These are phyloP conservation scores for Austrolebias charrua DNA, from an alignment of 2,797 vertebrate species.

Conservation along the genomic window DNA sequence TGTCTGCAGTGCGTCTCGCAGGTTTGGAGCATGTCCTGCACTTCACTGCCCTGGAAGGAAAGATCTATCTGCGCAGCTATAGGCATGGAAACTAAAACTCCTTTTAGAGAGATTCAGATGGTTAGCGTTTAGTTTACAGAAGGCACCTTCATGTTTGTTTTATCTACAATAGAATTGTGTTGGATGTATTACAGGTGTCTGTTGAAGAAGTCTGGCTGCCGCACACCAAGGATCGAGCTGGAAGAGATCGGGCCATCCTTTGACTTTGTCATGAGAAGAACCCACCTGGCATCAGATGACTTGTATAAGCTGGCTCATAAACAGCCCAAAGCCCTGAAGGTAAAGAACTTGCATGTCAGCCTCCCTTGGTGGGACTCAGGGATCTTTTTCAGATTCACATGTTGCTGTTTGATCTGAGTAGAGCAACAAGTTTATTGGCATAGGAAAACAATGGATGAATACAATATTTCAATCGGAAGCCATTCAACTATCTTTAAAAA, in stretches of 20 bases:
- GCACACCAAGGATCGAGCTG: slow-evolving; percentile 91
- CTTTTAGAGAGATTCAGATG: background rate
- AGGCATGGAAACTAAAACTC: slow-evolving; percentile 74
- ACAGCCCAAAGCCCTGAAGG: slow-evolving; percentile 90
- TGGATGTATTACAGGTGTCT: slow-evolving; percentile 73
- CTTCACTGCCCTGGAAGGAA: slow-evolving; percentile 91
- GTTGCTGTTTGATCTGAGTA: too few species aligned
- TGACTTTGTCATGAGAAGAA: slow-evolving; percentile 88
- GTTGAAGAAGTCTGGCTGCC: slow-evolving; percentile 95
- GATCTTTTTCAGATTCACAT: too few species aligned
- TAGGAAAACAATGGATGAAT: too few species aligned
- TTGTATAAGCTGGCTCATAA: slow-evolving; percentile 88
- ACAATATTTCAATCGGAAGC: too few species aligned
- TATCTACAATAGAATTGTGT: too few species aligned
- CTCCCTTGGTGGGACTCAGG: too few species aligned
- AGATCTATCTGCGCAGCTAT: slow-evolving; percentile 93
- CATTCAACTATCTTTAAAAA: too few species aligned
- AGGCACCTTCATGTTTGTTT: too few species aligned
- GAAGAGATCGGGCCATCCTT: slow-evolving; percentile 95
- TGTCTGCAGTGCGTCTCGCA: slow-evolving; percentile 87
- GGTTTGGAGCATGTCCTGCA: slow-evolving; percentile 91
- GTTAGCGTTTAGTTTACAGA: background rate
- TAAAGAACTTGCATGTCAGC: slow-evolving; percentile 45
- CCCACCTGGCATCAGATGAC: slow-evolving; percentile 93
- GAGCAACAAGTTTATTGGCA: too few species aligned